These are phyloP conservation scores for Erpornis zantholeuca DNA, from an alignment of 2,113 vertebrate species.

Conservation along the genomic window DNA sequence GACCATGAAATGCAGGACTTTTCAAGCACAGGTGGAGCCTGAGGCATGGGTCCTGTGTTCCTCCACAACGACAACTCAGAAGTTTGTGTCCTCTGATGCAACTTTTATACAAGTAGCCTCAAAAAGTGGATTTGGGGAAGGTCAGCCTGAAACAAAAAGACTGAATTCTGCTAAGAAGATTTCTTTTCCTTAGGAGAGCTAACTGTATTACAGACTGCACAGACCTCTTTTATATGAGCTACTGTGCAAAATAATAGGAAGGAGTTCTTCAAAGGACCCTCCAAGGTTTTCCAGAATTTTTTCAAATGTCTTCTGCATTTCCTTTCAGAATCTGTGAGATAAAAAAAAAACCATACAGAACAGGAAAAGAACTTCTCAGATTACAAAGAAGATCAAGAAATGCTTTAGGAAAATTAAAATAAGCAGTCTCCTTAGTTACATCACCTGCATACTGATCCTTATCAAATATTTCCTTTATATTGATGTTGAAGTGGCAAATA, in stretches of 20 bases:
- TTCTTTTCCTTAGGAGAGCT: not conserved
- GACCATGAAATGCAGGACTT: accelerated
- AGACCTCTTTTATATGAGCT: not conserved
- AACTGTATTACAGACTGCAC: not conserved
- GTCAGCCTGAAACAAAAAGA: not conserved
- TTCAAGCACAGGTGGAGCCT: accelerated
- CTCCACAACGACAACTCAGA: not conserved
- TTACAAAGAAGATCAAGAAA: not conserved
- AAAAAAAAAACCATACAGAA: not conserved
- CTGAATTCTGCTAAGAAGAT: not conserved
- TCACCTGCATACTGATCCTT: not conserved
- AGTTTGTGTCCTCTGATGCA: not conserved
- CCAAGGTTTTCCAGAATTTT: not conserved
- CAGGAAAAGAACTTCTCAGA: not conserved
- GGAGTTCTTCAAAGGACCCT: not conserved
- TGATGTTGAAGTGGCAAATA: not conserved
- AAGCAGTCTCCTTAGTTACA: not conserved
- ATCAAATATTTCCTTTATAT: not conserved
- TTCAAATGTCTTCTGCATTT: not conserved
- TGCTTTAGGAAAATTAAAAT: not conserved
- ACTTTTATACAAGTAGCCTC: not conserved
- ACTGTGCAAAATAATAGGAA: not conserved
- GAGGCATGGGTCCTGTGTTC: not conserved
- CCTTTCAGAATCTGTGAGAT: not conserved
- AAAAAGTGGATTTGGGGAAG: not conserved